Conservation (phyloP, 2,888 invertebrate genomes). For the Sericinus montela region DNA sequence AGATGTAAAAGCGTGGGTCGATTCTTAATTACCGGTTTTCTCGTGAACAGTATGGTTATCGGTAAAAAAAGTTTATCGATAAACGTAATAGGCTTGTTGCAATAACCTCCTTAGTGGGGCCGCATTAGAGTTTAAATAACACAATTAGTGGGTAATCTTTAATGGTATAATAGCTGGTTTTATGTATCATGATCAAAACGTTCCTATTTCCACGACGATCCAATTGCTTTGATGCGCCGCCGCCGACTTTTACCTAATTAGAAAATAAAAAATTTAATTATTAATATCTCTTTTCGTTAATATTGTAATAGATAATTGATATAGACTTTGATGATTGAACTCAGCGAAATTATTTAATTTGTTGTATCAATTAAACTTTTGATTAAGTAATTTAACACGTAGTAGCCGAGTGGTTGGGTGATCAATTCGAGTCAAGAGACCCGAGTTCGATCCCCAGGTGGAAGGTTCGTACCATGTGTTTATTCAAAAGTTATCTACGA, state of each 20-base stretch:
- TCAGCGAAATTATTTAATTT: slow-evolving; percentile 41
- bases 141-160: slow-evolving; percentile 35
- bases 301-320: slow-evolving; percentile 52
- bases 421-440: too few species aligned
- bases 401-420: too few species aligned
- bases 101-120: slow-evolving; percentile 6
- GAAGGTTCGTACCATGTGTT: too few species aligned
- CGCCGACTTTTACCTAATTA: slow-evolving; percentile 51
- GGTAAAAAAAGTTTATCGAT: slow-evolving; percentile 12
- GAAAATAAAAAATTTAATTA: slow-evolving; percentile 43
- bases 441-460: too few species aligned
- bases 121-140: slow-evolving; percentile 32
- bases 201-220: slow-evolving; percentile 15
- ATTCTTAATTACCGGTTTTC: slow-evolving; percentile 6
- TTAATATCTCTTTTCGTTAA: slow-evolving; percentile 43
- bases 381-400: slow-evolving; percentile 38
- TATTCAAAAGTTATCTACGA: too few species aligned
- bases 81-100: slow-evolving; percentile 4
- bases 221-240: slow-evolving; percentile 40
- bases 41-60: slow-evolving; percentile 7
- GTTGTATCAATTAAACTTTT: slow-evolving; percentile 41
- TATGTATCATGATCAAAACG: slow-evolving; percentile 14
- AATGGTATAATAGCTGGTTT: slow-evolving; percentile 27
- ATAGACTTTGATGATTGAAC: slow-evolving; percentile 43
- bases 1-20: neutral